Evolutionary conservation across 1,140 invertebrate species (phyloP).

Genomic region (Elysia chlorotica): DNA sequence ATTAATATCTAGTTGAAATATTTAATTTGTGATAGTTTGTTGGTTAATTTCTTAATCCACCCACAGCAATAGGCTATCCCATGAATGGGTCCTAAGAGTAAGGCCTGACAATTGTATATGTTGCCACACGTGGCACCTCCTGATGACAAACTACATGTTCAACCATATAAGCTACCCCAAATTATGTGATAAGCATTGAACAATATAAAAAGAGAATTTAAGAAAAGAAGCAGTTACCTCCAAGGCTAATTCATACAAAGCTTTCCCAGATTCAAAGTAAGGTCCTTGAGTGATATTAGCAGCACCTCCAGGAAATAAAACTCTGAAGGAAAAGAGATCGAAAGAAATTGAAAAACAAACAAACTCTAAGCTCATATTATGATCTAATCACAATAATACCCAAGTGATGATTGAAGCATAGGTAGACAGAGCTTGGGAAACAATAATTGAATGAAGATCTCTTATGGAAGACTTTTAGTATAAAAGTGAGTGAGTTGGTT

Average conservation of each 20-base stretch:
- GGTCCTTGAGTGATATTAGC: conserved; percentile 62
- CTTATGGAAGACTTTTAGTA: no score
- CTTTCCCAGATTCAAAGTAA: conserved; percentile 75
- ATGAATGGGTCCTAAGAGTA: not conserved
- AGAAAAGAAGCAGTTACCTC: no score
- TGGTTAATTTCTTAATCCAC: no score
- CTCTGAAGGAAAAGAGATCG: conserved; percentile 29
- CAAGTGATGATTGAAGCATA: no score
- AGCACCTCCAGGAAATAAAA: conserved; percentile 56
- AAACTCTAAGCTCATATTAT: no score
- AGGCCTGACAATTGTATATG: not conserved
- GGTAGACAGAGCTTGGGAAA: no score
- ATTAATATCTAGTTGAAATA: no score
- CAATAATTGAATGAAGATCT: no score
- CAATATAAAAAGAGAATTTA: no score
- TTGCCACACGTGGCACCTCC: not conserved
- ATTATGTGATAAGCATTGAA: not conserved
- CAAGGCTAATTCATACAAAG: conserved; percentile 70
- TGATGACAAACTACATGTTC: not conserved
- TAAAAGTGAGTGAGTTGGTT: no score
- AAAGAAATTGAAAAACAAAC: not conserved
- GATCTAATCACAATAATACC: no score
- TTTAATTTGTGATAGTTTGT: no score
- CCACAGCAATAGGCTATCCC: not conserved
- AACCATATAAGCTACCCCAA: not conserved